These are phyloP conservation scores for Bombus consobrinus DNA, from an alignment of 1,140 invertebrate genomes.

Conservation along the genomic window DNA sequence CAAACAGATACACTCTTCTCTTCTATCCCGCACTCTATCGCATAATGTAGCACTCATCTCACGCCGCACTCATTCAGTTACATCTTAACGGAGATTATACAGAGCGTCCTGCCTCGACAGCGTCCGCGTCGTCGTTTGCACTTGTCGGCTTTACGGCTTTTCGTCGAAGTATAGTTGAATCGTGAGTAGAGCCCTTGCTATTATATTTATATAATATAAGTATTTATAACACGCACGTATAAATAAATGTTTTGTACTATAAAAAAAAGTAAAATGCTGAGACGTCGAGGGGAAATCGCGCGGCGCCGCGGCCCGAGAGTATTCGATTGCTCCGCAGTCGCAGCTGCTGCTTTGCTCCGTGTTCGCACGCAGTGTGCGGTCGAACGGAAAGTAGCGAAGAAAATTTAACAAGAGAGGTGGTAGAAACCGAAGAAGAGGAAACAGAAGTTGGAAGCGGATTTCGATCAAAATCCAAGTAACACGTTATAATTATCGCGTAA, in stretches of 20 bases:
- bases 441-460: conserved; percentile 15
- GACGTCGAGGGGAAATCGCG: conserved; percentile 51
- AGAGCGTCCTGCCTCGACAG: conserved; percentile 37
- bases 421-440: neutral
- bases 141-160: neutral
- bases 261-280: conserved; percentile 72
- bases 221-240: conserved; percentile 77
- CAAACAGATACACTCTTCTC: neutral
- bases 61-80: conserved; percentile 27
- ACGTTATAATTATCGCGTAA: neutral
- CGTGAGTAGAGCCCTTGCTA: conserved; percentile 81
- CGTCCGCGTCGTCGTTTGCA: conserved; percentile 17
- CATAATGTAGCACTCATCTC: neutral
- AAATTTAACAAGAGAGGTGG: neutral
- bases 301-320: conserved; percentile 62
- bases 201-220: conserved; percentile 75
- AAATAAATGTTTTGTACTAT: conserved; percentile 82
- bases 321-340: conserved; percentile 45
- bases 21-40: conserved; percentile 37
- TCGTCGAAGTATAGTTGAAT: conserved; percentile 80
- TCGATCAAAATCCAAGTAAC: conserved; percentile 1
- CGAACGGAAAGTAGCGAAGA: conserved; percentile 2
- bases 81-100: conserved; percentile 59
- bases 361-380: no score
- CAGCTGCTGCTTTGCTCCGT: neutral